A percentile compares a stretch with the other conserved stretches of the same genome.
These are phyloP conservation scores for Hyphantria cunea DNA, from an alignment of 1,140 invertebrate species.

Conservation along the genomic window DNA sequence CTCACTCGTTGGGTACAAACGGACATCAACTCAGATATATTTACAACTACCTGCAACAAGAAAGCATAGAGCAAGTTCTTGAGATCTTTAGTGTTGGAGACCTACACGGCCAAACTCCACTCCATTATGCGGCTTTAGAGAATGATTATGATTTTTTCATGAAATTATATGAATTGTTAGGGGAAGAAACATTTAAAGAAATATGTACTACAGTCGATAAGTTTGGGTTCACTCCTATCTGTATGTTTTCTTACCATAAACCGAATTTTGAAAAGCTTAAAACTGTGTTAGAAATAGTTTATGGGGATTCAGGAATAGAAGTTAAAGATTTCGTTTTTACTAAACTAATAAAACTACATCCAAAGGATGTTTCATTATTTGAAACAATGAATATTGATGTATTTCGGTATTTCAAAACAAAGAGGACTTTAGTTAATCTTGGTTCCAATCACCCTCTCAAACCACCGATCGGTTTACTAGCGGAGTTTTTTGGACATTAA, in stretches of 20 bases:
- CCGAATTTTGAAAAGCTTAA: not conserved
- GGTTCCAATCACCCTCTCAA: too few species aligned
- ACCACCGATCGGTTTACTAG: too few species aligned
- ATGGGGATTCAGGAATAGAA: not conserved
- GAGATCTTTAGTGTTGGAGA: not conserved
- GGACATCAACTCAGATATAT: not conserved
- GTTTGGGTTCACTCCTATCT: not conserved
- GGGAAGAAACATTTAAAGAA: not conserved
- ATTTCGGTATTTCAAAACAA: too few species aligned
- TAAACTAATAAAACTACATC: not conserved
- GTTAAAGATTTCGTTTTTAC: not conserved
- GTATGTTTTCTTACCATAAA: not conserved
- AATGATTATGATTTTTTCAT: not conserved
- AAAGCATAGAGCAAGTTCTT: not conserved
- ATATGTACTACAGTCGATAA: not conserved
- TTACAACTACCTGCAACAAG: not conserved
- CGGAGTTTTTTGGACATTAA: too few species aligned
- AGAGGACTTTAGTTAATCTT: too few species aligned
- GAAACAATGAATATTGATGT: too few species aligned
- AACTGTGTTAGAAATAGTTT: not conserved
- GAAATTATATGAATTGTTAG: not conserved
- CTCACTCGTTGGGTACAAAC: not conserved
- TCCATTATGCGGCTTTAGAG: not conserved
- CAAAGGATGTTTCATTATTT: not conserved
- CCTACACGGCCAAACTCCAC: not conserved